Evolutionary conservation across 2,113 vertebrate genomes (phyloP).

Genomic region (Trachemys scripta): DNA sequence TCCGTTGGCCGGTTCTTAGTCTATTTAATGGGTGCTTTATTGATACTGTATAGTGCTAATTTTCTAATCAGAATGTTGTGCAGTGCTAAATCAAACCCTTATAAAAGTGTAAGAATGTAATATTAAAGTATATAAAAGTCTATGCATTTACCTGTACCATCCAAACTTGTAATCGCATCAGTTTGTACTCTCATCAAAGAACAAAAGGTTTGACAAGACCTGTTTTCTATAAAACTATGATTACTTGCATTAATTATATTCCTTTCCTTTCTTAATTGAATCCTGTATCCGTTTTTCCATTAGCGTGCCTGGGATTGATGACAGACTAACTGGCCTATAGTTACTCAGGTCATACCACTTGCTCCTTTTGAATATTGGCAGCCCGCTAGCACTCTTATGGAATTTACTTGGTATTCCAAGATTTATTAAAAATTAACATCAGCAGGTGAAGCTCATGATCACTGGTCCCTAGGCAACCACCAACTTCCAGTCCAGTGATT

Average conservation of each 20-base stretch:
- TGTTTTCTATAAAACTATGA: background rate
- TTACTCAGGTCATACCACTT: background rate
- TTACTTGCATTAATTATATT: background rate
- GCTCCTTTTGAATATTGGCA: background rate
- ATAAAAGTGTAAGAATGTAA: background rate
- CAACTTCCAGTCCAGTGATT: background rate
- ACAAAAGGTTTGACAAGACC: background rate
- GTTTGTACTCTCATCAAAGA: background rate
- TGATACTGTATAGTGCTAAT: background rate
- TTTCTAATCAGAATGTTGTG: background rate
- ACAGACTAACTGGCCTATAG: background rate
- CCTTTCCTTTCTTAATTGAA: background rate
- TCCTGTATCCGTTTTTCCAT: background rate
- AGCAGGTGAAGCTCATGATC: background rate
- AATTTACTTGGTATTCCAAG: background rate
- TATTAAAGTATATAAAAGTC: too few relatives aligned
- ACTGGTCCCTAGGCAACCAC: background rate
- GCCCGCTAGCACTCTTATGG: background rate
- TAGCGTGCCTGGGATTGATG: background rate
- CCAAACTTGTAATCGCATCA: background rate
- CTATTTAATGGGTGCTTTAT: background rate
- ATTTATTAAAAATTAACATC: background rate
- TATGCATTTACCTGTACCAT: background rate
- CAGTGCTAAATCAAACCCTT: background rate
- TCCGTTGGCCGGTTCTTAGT: background rate